Evolutionary conservation across 2,797 vertebrate genomes (phyloP), one percentile per base, ranked within the genome.

Genomic region (Cryptoprocta ferox): DNA sequence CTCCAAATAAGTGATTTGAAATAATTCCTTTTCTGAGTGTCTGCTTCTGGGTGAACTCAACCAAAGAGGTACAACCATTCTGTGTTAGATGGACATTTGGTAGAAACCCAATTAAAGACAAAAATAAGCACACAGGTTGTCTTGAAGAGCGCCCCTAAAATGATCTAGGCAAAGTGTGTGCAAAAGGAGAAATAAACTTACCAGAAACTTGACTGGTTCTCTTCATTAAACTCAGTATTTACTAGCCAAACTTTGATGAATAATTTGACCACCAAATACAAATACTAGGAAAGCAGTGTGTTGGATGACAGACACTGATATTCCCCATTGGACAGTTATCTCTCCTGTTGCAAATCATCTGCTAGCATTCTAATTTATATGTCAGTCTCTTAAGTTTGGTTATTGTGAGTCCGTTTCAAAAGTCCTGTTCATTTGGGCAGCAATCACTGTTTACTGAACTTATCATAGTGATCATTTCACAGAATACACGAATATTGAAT

Each of bases 131-230:
- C 1, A 26, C 30, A 87, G 11, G 50, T 53, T 79, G 14, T 93
- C 81, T 63, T 56, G 12, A 66, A 86, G 35, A 71, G 15, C 18
- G 4, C 0, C 8, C 5, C 5, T 80, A 45, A 75, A 93, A 26
- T 48, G 15, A 80, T 66, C 21, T 56, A 66, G 35, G 61, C 12
- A 53, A 88, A 35, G 35, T 85, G 45, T 13, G 18, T 50, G 15
- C 65, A 63, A 66, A 59, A 91, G 35, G 82, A 87, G 81, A 87
- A 88, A 86, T 65, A 56, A 87, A 68, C n/a, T 88, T 53, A 71
- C 3, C 8, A 73, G 45, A 83, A 81, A 35, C 9, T 18, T 7
- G 13, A 14, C 48, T 70, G 16, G 19, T 88, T 79, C 2, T 79
- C 26, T 61, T 59, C n/a, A n/a, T 61, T 42, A 94, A 53, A 93